Base-by-base conservation (phyloP, 2,888 invertebrate genomes). In the Elgonia sp. region DNA sequence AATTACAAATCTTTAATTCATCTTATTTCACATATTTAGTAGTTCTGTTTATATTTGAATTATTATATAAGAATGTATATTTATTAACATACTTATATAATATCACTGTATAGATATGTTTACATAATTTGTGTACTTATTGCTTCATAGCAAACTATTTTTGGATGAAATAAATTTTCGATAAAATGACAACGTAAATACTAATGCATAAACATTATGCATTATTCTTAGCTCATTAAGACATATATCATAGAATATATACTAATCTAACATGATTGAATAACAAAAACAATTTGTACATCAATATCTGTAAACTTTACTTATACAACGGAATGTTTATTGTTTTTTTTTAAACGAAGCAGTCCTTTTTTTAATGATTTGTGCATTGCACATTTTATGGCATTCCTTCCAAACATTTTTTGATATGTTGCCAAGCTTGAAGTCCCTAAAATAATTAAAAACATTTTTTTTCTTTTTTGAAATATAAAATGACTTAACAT, bases 391-490 rank as follows among this genome's bases (percentile, higher is more conserved):
- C 55, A 53, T n/a, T 53, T 96, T 95, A 96, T 91, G 96, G 96
- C 95, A 97, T 97, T 93, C 96, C 96, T 93, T 97, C 96, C 90
- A 97, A 95, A 93, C 97, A 97, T 93, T 97, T 96, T 92, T 96
- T 96, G 91, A 97, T 97, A 95, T 97, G 97, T 80, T 96, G 96
- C 97, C 97, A 97, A 67, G 97, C 96, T 95, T 97, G 97, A 63
- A 97, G 95, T 89, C 97, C 97, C 97, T 97, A 95, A 80, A 95
- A 95, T 89, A 87, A 90, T 12, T 89, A 53, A 4, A 62, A 62
- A 62, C 16, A 62, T 62, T 37, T 37, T 16, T 18, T 37, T 37
- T 29, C 1, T 14, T 14, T 14, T 62, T 14, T 37, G 21, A 18
- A 60, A 5, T 29, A 29, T 29, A 29, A 29, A 29, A 5, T 29